A percentile compares a stretch with the other conserved stretches of the same genome.
Evolutionary conservation across 2,113 vertebrate species (phyloP).

Genomic region (Plecotus auritus): DNA sequence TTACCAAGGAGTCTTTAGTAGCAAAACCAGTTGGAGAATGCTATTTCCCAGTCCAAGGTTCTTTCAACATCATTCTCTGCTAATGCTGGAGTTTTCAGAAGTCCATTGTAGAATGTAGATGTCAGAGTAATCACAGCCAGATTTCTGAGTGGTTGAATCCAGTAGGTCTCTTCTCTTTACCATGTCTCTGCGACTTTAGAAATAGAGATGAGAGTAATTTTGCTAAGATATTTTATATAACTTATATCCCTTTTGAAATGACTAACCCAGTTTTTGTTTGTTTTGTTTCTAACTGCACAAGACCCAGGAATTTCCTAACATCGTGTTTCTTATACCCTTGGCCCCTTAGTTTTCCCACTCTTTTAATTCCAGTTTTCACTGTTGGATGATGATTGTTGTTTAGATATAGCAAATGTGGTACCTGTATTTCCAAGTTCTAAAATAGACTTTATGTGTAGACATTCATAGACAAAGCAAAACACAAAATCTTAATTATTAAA

Average conservation of each 20-base stretch:
- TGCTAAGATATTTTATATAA: not conserved
- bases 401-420: not conserved
- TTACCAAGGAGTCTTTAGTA: not conserved
- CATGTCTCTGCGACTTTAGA: constrained; percentile 16
- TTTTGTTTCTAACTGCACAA: not conserved
- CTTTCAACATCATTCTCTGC: not conserved
- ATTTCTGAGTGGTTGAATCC: not conserved
- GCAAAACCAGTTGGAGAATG: not conserved
- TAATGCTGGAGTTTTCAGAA: not conserved
- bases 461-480: not conserved
- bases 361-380: constrained; percentile 31
- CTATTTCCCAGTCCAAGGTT: not conserved
- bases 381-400: not conserved
- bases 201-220: constrained; percentile 9
- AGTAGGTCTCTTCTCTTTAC: not conserved
- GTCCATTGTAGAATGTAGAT: not conserved
- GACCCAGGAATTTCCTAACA: not conserved
- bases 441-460: constrained; percentile 1
- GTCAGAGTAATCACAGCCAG: not conserved
- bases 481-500: not conserved
- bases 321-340: not conserved
- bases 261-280: not conserved
- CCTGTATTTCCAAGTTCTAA: not conserved
- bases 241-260: constrained; percentile 7
- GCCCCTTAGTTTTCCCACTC: not conserved